Evolutionary conservation across 2,888 invertebrate genomes (phyloP).

Genomic region (Heliconius cydno): DNA sequence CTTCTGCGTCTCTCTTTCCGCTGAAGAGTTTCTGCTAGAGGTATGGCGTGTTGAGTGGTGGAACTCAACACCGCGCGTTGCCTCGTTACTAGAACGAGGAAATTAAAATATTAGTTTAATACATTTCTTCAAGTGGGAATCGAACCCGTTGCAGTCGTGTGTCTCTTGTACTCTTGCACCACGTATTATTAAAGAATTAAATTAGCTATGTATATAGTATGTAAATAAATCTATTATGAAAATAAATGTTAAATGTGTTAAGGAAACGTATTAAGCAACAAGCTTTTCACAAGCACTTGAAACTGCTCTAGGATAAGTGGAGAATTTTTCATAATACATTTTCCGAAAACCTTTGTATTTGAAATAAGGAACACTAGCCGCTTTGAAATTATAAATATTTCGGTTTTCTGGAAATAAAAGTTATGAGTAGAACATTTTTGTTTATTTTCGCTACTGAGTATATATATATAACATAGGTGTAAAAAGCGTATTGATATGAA

Average conservation of each 20-base stretch:
- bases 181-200: too few species aligned
- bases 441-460: not conserved
- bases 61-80: too few species aligned
- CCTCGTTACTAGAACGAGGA: too few species aligned
- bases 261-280: not conserved
- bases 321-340: conserved; percentile 14
- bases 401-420: not conserved
- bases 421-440: not conserved
- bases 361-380: conserved; percentile 9
- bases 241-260: conserved; percentile 9
- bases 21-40: too few species aligned
- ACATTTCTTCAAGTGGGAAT: too few species aligned
- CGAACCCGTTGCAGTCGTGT: too few species aligned
- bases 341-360: not conserved
- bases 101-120: too few species aligned
- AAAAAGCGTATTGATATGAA: too few species aligned
- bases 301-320: not conserved
- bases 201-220: too few species aligned
- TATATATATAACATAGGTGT: not conserved
- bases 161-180: too few species aligned
- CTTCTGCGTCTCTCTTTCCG: too few species aligned
- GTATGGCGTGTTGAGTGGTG: too few species aligned
- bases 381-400: conserved; percentile 12
- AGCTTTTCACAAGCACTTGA: not conserved
- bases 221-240: not conserved